These are phyloP conservation scores for Sthenelais limicola DNA, from an alignment of 2,888 invertebrate genomes.

Conservation along the genomic window DNA sequence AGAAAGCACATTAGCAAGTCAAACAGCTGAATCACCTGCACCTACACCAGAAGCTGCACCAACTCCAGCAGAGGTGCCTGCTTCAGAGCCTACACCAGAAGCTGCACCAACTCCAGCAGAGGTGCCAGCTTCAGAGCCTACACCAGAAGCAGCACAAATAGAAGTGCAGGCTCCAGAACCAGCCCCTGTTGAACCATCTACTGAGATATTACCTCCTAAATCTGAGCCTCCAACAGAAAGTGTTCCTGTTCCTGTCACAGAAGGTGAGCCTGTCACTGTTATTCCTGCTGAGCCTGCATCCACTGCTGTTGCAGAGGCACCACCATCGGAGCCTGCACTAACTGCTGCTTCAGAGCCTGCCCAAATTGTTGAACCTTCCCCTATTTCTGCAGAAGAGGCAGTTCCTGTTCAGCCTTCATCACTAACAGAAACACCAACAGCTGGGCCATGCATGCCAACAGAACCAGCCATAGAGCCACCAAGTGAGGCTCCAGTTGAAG, in stretches of 20 bases:
- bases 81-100: not conserved
- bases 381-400: not conserved
- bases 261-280: not conserved
- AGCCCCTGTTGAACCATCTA: not conserved
- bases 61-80: not conserved
- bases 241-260: not conserved
- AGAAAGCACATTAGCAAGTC: no score
- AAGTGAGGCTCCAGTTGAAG: not conserved
- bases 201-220: no score
- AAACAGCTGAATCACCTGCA: not conserved
- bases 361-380: not conserved
- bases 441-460: not conserved
- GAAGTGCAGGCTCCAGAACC: not conserved
- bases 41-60: constrained; percentile 12
- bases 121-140: not conserved
- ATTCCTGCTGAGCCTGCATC: no score
- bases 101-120: not conserved
- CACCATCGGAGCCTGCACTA: not conserved
- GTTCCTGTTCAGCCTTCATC: not conserved
- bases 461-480: not conserved
- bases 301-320: not conserved
- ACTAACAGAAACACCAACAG: not conserved
- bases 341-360: not conserved
- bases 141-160: not conserved
- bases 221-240: no score